Evolutionary conservation across 2,797 vertebrate species (phyloP).

Genomic region (Liparis tanakae): DNA sequence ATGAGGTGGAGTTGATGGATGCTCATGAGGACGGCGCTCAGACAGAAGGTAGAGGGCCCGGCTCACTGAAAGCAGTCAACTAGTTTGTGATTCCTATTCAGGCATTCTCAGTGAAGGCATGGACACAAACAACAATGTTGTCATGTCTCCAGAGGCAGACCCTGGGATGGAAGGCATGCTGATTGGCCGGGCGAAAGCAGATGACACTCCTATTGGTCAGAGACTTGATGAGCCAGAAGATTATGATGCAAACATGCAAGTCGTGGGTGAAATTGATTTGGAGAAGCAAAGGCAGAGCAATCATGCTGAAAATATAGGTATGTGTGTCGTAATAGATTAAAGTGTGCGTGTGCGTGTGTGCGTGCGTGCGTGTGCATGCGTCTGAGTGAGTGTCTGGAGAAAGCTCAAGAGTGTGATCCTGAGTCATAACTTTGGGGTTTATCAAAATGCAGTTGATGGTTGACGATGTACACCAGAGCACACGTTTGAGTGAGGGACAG

Average conservation of each 20-base stretch:
- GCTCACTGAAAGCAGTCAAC: neutral
- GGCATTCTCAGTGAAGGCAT: neutral
- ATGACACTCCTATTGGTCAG: conserved; percentile 33
- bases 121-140: neutral
- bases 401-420: neutral
- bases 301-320: conserved; percentile 62
- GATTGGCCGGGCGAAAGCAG: conserved; percentile 41
- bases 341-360: neutral
- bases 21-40: conserved; percentile 45
- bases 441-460: neutral
- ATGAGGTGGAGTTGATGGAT: conserved; percentile 60
- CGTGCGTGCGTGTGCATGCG: too few relatives aligned
- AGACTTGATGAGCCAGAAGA: conserved; percentile 61
- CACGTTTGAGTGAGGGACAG: neutral
- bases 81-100: neutral
- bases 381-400: too few relatives aligned
- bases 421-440: neutral
- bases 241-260: conserved; percentile 66
- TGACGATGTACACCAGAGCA: neutral
- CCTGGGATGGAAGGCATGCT: conserved; percentile 65
- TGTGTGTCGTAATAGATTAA: conserved; percentile 2
- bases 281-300: conserved; percentile 59
- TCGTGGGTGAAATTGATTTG: conserved; percentile 39
- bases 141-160: conserved; percentile 45
- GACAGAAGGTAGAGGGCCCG: conserved; percentile 57